These are phyloP conservation scores for Brachionus rubens DNA, from an alignment of 1,140 invertebrate species.

Conservation along the genomic window DNA sequence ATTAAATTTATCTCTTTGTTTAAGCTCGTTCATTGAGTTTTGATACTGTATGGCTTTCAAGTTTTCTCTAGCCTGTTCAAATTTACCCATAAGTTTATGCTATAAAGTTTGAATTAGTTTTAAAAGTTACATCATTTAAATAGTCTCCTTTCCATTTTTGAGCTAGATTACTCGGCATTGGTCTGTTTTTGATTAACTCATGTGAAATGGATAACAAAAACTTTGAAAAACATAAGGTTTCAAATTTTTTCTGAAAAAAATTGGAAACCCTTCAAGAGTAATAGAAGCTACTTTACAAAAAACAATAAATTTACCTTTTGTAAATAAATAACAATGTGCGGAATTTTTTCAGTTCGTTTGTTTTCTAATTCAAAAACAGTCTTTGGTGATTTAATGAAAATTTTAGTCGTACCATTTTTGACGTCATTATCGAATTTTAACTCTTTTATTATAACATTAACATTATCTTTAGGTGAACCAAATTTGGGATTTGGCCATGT, in stretches of 20 bases:
- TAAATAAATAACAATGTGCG: slow-evolving; percentile 80
- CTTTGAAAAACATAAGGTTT: too few relatives aligned
- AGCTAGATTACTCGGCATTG: slow-evolving; percentile 75
- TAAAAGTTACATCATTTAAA: slow-evolving; percentile 65
- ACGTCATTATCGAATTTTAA: slow-evolving; percentile 76
- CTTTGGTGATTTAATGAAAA: slow-evolving; percentile 84
- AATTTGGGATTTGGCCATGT: slow-evolving; percentile 89
- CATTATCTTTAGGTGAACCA: slow-evolving; percentile 74
- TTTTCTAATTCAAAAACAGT: slow-evolving; percentile 84
- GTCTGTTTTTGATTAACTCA: slow-evolving; percentile 70
- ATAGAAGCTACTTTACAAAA: slow-evolving; percentile 70
- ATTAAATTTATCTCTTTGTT: slow-evolving; percentile 18
- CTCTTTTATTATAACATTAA: slow-evolving; percentile 75
- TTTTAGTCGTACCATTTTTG: slow-evolving; percentile 86
- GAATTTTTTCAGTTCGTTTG: slow-evolving; percentile 70
- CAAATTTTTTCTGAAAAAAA: slow-evolving; percentile 79
- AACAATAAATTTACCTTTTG: slow-evolving; percentile 71
- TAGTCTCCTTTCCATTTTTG: slow-evolving; percentile 89
- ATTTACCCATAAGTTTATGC: neutral
- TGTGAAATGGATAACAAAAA: slow-evolving; percentile 77
- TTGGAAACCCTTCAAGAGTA: slow-evolving; percentile 75
- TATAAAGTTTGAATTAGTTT: neutral
- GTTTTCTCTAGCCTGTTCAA: slow-evolving; percentile 42
- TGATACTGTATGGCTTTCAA: neutral
- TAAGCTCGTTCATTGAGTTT: neutral